A percentile compares a stretch with the other conserved stretches of the same genome.
phyloP scores from a whole-genome alignment of 2,113 vertebrate species.

The Salvator merianae region DNA sequence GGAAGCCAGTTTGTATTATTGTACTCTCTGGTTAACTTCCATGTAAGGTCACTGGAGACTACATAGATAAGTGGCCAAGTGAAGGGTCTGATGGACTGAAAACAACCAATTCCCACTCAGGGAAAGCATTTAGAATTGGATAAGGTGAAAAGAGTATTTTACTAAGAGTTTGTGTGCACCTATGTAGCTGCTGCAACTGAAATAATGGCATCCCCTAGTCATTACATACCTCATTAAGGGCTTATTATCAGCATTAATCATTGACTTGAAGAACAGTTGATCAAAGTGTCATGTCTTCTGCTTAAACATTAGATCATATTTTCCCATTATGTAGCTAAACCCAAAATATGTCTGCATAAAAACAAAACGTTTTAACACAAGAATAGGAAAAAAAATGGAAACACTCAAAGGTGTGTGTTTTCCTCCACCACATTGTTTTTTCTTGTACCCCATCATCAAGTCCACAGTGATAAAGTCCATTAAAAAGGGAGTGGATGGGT shows the following conservation, averaged over 20 bases:
- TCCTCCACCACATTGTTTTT: not conserved
- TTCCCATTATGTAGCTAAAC: not conserved
- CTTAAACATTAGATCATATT: not conserved
- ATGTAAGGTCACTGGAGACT: constrained; percentile 13
- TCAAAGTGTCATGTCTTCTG: not conserved
- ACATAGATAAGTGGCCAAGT: not conserved
- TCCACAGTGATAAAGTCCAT: not conserved
- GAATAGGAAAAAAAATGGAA: not conserved
- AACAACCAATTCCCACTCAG: not conserved
- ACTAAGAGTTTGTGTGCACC: not conserved
- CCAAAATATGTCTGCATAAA: not conserved
- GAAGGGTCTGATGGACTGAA: not conserved
- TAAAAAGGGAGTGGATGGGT: no score
- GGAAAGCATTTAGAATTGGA: not conserved
- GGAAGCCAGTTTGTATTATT: not conserved
- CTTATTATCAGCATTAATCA: not conserved
- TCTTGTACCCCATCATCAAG: not conserved
- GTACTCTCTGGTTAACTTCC: constrained; percentile 17
- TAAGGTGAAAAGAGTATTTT: constrained; percentile 4
- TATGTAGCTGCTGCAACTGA: constrained; percentile 6
- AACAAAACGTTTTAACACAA: not conserved
- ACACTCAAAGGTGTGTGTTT: no score
- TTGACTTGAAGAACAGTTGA: not conserved
- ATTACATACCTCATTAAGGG: not conserved
- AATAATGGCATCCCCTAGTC: not conserved